phyloP scores from a whole-genome alignment of 2,113 vertebrate species.

The Cavia aperea region DNA sequence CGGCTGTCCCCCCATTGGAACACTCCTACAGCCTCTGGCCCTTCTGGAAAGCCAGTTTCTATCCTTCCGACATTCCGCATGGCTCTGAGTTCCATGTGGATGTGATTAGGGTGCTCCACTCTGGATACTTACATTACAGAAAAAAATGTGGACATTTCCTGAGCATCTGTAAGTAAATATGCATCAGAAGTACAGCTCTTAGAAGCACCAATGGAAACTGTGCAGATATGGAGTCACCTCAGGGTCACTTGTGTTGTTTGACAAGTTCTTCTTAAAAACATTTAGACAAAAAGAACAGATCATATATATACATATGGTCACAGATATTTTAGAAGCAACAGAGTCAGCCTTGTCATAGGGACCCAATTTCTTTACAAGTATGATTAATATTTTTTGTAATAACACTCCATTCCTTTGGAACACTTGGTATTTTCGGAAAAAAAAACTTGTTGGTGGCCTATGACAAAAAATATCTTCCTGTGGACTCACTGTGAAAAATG shows the following conservation, averaged over 20 bases:
- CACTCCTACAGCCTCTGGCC: not conserved
- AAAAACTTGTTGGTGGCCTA: not conserved
- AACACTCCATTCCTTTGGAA: not conserved
- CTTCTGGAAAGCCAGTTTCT: not conserved
- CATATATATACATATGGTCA: not conserved
- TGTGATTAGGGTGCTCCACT: not conserved
- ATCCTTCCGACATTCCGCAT: not conserved
- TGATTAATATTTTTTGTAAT: not conserved
- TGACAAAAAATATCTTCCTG: slow-evolving; percentile 17
- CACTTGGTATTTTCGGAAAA: not conserved
- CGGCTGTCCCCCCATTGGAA: not conserved
- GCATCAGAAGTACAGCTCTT: not conserved
- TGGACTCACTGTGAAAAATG: not conserved
- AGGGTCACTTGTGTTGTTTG: not conserved
- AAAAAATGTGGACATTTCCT: not conserved
- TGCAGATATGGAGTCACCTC: not conserved
- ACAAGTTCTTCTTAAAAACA: slow-evolving; percentile 10
- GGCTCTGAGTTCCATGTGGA: not conserved
- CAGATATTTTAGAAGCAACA: slow-evolving; percentile 4
- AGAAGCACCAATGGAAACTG: not conserved
- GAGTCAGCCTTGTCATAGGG: not conserved
- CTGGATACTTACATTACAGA: not conserved
- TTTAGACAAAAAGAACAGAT: not conserved
- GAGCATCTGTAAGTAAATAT: not conserved
- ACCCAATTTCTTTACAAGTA: not conserved